A percentile compares a stretch with the other conserved stretches of the same genome.
phyloP scores from a whole-genome alignment of 2,888 invertebrate species.

The Eupithecia subfuscata region DNA sequence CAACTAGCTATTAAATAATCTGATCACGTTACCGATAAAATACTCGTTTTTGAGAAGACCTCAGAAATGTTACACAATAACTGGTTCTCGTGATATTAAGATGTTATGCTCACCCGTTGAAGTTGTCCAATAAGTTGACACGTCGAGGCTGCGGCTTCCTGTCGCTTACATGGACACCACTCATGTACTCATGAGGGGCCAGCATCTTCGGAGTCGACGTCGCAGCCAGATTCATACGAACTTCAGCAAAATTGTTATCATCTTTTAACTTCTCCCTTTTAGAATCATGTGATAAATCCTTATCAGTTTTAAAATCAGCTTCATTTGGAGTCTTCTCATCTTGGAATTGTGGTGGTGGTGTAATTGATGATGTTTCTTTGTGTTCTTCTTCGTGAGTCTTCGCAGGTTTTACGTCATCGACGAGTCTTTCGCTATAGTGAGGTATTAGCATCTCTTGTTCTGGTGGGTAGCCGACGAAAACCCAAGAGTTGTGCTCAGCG shows the following conservation, averaged over 20 bases:
- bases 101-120: slow-evolving; percentile 68
- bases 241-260: slow-evolving; percentile 69
- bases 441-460: slow-evolving; percentile 75
- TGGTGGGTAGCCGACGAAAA: slow-evolving; percentile 71
- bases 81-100: slow-evolving; percentile 3
- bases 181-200: slow-evolving; percentile 73
- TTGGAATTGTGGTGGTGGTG: slow-evolving; percentile 79
- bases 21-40: slow-evolving; percentile 7
- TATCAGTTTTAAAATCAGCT: slow-evolving; percentile 65
- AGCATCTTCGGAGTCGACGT: slow-evolving; percentile 81
- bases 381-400: slow-evolving; percentile 56
- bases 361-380: slow-evolving; percentile 70
- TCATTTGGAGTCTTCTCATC: slow-evolving; percentile 72
- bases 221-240: slow-evolving; percentile 75
- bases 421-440: slow-evolving; percentile 73
- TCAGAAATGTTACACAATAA: neutral
- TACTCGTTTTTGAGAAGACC: slow-evolving; percentile 10
- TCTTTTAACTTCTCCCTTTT: slow-evolving; percentile 80
- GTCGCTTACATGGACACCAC: slow-evolving; percentile 55
- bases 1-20: neutral
- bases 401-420: slow-evolving; percentile 61
- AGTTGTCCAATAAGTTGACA: slow-evolving; percentile 72
- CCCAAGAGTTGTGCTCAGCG: slow-evolving; percentile 73
- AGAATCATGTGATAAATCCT: slow-evolving; percentile 72
- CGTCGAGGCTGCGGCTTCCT: slow-evolving; percentile 61